These are phyloP conservation scores for Anorthoa munda DNA, from an alignment of 2,888 invertebrate genomes.

Conservation along the genomic window DNA sequence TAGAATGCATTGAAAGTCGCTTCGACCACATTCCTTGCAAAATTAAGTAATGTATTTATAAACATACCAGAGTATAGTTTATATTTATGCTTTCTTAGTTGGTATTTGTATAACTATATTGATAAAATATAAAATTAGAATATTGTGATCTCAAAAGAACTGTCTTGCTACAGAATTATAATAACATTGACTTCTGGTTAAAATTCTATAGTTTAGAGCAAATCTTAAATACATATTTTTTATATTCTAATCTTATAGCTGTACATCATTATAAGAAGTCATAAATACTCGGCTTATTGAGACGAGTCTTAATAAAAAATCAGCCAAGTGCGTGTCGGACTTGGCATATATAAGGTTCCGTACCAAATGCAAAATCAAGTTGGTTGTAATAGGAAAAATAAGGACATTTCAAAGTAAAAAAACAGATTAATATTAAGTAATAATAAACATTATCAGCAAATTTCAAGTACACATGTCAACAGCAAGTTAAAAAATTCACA, in stretches of 20 bases:
- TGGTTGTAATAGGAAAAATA: no score
- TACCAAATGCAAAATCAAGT: no score
- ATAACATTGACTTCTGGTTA: not conserved
- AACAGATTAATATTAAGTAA: no score
- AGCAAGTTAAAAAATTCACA: no score
- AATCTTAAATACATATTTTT: not conserved
- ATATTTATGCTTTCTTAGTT: not conserved
- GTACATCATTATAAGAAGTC: slow-evolving; percentile 19
- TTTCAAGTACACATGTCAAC: no score
- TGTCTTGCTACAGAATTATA: no score
- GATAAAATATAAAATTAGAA: not conserved
- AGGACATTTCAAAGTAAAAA: no score
- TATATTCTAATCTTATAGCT: not conserved
- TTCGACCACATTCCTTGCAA: slow-evolving; percentile 75
- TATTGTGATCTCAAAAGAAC: not conserved
- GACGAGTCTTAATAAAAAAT: not conserved
- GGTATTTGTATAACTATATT: no score
- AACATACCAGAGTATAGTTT: not conserved
- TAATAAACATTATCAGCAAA: no score
- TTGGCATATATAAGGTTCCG: no score
- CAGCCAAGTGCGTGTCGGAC: no score
- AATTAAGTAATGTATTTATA: slow-evolving; percentile 73
- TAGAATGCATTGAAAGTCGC: slow-evolving; percentile 74
- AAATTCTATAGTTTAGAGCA: not conserved
- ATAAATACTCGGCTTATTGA: slow-evolving; percentile 23